Evolutionary conservation across 2,113 vertebrate genomes (phyloP).

Genomic region (Todiramphus chloris): DNA sequence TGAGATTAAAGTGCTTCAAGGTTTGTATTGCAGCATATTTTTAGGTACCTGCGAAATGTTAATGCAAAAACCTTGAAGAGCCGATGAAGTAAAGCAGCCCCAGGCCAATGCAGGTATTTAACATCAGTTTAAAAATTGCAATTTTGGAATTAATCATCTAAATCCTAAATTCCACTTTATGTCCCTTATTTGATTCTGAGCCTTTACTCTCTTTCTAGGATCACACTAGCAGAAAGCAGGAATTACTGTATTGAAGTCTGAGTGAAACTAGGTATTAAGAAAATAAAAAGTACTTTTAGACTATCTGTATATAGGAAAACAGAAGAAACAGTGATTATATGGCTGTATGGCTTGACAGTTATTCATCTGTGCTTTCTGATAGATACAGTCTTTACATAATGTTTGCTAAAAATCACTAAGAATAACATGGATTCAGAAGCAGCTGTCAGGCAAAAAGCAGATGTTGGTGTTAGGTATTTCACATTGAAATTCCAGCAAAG

Average conservation of each 20-base stretch:
- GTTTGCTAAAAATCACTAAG: not conserved
- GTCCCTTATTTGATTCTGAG: not conserved
- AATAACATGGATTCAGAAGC: conserved; percentile 8
- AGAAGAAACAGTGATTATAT: not conserved
- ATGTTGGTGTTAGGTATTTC: not conserved
- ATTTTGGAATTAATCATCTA: not conserved
- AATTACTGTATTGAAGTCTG: not conserved
- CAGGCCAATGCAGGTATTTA: not conserved
- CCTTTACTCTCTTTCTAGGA: not conserved
- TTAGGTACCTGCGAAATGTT: not conserved
- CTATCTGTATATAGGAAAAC: not conserved
- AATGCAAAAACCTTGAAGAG: not conserved
- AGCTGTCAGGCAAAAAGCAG: not conserved
- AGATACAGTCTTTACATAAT: not conserved
- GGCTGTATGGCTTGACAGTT: not conserved
- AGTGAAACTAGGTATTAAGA: not conserved
- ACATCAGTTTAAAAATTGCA: not conserved
- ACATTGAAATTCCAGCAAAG: not conserved
- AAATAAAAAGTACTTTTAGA: not conserved
- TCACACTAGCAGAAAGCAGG: not conserved
- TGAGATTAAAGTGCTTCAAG: not conserved
- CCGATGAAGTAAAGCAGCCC: not conserved
- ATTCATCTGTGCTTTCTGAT: not conserved
- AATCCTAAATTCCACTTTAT: not conserved
- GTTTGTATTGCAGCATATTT: not conserved